Evolutionary conservation across 37 sponge, comb jelly and placozoan genomes (phyloP), one percentile per base, ranked within the genome.

Genomic region (Ianthella basta): DNA sequence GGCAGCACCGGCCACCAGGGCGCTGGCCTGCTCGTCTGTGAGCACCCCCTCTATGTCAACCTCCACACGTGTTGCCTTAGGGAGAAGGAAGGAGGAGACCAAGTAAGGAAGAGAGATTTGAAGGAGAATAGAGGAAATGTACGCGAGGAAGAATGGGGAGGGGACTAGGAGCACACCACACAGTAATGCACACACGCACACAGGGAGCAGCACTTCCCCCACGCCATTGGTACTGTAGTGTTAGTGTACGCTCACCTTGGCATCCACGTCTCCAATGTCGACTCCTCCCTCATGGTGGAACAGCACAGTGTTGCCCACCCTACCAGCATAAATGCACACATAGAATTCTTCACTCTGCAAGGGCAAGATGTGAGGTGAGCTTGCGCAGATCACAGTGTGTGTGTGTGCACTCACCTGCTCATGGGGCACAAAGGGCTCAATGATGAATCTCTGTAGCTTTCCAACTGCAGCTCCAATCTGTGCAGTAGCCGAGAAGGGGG

Each of bases 231-330:
- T n/a, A n/a, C n/a, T n/a, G n/a, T n/a, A n/a, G 4, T 61, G 14
- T 27, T 13, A 6, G 29, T 13, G 27, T 10, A 61, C 4, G 56
- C 36, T 36, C 64, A 86, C 90, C 81, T 89, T 94, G 59, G 73
- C 33, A 55, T 98, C 98, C 68, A 98, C 92, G 81, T 98, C 94
- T 25, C 98, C 98, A 16, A 98, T 86, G 4, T 96, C 95, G 38
- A 98, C 92, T 32, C 98, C 98, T 78, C 98, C 98, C 84, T 94
- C 91, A 63, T 91, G 86, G 83, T 94, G 80, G 82, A 98, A 98
- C 67, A 94, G 85, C 1, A 98, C 84, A 0, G 86, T 86, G 89
- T 96, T 96, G 10, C 98, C 96, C 61, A 57, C 72, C 24, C 92
- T 86, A 24, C 88, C 96, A 0, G 92, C 90, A 53, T 83, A 80